Percentiles rank a stretch among this genome's conserved stretches.
Conservation (phyloP, 1,140 invertebrate genomes). For the Anadara kagoshimensis region DNA sequence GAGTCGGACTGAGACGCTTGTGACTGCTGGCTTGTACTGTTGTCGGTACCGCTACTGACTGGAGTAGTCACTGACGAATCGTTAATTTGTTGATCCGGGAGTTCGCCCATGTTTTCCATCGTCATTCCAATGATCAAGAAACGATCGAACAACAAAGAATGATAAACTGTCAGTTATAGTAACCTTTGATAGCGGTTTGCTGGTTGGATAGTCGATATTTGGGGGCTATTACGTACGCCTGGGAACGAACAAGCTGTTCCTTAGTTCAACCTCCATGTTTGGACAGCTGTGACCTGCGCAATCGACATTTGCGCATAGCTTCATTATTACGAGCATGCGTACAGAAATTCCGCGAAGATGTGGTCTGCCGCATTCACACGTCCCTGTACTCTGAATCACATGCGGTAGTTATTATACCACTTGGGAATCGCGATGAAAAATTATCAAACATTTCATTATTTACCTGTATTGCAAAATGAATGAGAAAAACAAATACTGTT, state of each 20-base stretch:
- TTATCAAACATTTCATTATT: slow-evolving; percentile 18
- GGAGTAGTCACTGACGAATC: slow-evolving; percentile 64
- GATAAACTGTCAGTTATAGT: slow-evolving; percentile 70
- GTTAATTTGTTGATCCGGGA: slow-evolving; percentile 74
- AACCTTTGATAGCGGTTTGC: slow-evolving; percentile 70
- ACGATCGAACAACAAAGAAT: slow-evolving; percentile 72
- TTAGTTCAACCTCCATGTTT: slow-evolving; percentile 72
- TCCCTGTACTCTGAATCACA: background rate
- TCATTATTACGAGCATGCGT: slow-evolving; percentile 66
- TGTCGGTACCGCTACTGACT: slow-evolving; percentile 45
- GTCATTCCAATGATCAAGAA: slow-evolving; percentile 72
- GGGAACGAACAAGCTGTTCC: slow-evolving; percentile 64
- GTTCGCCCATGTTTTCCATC: slow-evolving; percentile 75
- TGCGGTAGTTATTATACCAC: slow-evolving; percentile 42
- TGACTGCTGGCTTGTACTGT: slow-evolving; percentile 34
- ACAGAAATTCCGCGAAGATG: slow-evolving; percentile 58
- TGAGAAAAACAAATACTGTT: background rate
- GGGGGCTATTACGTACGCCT: slow-evolving; percentile 71
- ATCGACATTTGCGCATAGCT: slow-evolving; percentile 62
- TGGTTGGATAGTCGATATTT: slow-evolving; percentile 71
- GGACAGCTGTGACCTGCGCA: slow-evolving; percentile 73
- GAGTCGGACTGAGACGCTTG: slow-evolving; percentile 30
- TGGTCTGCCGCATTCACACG: slow-evolving; percentile 24
- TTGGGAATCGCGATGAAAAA: slow-evolving; percentile 37
- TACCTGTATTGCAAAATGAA: slow-evolving; percentile 14